Evolutionary conservation across 2,797 vertebrate species (phyloP), one percentile per base, ranked within the genome.

Genomic region (Moxostoma hubbsi): DNA sequence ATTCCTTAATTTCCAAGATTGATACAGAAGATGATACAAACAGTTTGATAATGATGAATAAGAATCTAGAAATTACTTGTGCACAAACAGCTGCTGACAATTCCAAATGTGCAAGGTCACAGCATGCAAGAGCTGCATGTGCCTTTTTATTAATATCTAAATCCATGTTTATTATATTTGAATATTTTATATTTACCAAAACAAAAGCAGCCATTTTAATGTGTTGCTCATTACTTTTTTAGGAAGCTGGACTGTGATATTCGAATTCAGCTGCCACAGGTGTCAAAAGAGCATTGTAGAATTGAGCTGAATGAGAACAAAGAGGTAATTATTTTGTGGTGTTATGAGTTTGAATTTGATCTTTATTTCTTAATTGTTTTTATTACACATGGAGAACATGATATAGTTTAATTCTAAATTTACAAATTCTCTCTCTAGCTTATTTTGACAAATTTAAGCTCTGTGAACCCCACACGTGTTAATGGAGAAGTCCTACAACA

Each of bases 221-320:
- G 15, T 9, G 9, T 1, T 5, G 18, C 6, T 54, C 7, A 36
- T 70, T 15, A 2, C 0, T 8, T 15, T 77, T 81, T 66, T 77
- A 99, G 98, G 93, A 95, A 91, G 82, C 74, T 91, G 0, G 96
- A 96, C 8, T 98, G 97, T 47, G 96, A 99, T 81, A 98, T 99
- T 81, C 96, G 97, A 16, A 97, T 99, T 89, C 97, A 97, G 45
- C 88, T 99, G 84, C 96, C 97, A 45, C 95, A 97, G 11, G 97
- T 98, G 55, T 98, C 97, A 0, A 97, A 96, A 80, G 96, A 98
- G 73, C 98, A 99, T 3, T 99, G 98, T 89, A 96, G 92, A 75
- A 96, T 99, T 77, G 96, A 97, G 73, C 68, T 97, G 2, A 96
- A 93, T 71, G 93, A 96, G 77, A 96, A 97, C 85, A 96, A 96